Evolutionary conservation across 2,113 vertebrate species (phyloP), one percentile per base, ranked within the genome.

Genomic region (Artemisiospiza belli): DNA sequence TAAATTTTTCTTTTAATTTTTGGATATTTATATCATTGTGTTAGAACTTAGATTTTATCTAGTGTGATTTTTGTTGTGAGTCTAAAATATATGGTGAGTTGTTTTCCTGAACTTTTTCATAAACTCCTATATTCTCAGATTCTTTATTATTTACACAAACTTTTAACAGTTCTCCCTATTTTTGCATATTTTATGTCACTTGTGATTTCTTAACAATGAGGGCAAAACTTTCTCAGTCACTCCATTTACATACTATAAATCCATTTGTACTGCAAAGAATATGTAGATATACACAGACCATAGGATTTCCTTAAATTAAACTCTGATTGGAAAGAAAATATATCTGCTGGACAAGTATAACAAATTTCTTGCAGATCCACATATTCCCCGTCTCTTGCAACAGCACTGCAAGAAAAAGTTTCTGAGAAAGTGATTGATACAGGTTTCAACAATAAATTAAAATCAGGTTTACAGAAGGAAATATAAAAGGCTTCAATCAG

Each of bases 1-100:
- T 12, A 64, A 66, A 66, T n/a, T 70, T 24, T 87, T 64, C 19
- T 66, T 94, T 74, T 22, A 43, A 27, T 30, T 73, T 83, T 68
- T 57, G 5, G 1, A 33, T 69, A 11, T 30, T 43, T 39, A 25
- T 59, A 30, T 13, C 1, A 0, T 9, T 81, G 11, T n/a, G 7
- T 51, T 91, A 89, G 49, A 91, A 83, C 5, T 49, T 75, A 12
- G 15, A 15, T 19, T 86, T 91, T 47, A 77, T 63, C 23, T 41
- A 54, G 33, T 37, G 25, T 15, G 12, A 63, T 55, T 61, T 95
- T 37, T 77, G 9, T 52, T 43, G 6, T 41, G 9, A 16, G 37
- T n/a, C 19, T 86, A 55, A 83, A 83, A 68, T 24, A 7, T 21
- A 37, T 10, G 31, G 24, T 51, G 8, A 10, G 6, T 30, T 68